These are phyloP conservation scores for Baccha elongata DNA, from an alignment of 2,888 invertebrate genomes.

Conservation along the genomic window DNA sequence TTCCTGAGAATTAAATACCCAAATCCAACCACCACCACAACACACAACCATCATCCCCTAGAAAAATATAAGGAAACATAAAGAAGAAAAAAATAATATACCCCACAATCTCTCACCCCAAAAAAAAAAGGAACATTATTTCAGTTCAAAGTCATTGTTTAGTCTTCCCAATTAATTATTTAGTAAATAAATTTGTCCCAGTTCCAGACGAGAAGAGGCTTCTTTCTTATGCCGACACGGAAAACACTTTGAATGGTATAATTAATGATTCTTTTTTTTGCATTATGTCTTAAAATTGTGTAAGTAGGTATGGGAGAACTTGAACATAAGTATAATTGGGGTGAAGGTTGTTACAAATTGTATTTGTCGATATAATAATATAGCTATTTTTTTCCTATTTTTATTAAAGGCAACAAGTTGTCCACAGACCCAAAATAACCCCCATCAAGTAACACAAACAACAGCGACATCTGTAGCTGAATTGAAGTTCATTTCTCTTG, in stretches of 20 bases:
- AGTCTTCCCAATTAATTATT: slow-evolving; percentile 61
- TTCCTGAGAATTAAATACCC: slow-evolving; percentile 25
- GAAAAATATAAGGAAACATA: neutral
- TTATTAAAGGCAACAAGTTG: slow-evolving; percentile 59
- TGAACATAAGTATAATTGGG: slow-evolving; percentile 43
- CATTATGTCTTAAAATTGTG: slow-evolving; percentile 16
- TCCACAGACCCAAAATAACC: slow-evolving; percentile 26
- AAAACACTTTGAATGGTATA: slow-evolving; percentile 59
- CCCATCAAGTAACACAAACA: slow-evolving; percentile 14
- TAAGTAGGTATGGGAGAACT: neutral
- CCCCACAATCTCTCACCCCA: slow-evolving; percentile 14
- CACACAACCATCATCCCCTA: slow-evolving; percentile 11
- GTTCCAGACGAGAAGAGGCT: slow-evolving; percentile 30
- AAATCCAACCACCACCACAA: slow-evolving; percentile 19
- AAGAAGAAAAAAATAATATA: neutral
- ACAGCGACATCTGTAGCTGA: slow-evolving; percentile 39
- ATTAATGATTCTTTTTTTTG: slow-evolving; percentile 57
- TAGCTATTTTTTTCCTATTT: too few species aligned
- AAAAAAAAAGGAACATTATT: slow-evolving; percentile 28
- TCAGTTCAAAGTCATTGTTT: slow-evolving; percentile 47
- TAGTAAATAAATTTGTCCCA: slow-evolving; percentile 61
- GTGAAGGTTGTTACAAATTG: slow-evolving; percentile 62
- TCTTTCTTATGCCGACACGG: slow-evolving; percentile 25
- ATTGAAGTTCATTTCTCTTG: slow-evolving; percentile 23
- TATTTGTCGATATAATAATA: slow-evolving; percentile 40